Conservation (phyloP, 2,797 vertebrate genomes). For the Smutsia temminckii region DNA sequence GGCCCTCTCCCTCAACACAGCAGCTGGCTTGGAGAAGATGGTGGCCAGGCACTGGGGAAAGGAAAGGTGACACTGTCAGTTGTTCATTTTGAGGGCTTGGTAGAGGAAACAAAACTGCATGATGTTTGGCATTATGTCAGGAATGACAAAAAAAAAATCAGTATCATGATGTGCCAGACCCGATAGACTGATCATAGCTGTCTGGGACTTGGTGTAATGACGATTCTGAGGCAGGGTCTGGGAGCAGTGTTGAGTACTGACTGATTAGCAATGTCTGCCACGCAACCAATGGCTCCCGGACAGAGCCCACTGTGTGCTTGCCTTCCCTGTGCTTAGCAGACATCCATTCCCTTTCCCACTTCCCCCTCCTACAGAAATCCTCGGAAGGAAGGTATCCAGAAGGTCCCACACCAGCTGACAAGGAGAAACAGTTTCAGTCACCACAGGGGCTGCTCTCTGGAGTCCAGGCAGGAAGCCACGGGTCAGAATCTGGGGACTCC, state of each 20-base stretch:
- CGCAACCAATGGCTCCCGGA: neutral
- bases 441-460: conserved; percentile 50
- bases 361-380: neutral
- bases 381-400: neutral
- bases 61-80: neutral
- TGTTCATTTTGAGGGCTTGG: neutral
- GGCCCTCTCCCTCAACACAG: neutral
- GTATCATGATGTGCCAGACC: neutral
- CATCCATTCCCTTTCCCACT: neutral
- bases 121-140: neutral
- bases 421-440: conserved; percentile 58
- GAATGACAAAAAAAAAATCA: neutral
- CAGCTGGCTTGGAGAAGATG: neutral
- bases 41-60: neutral
- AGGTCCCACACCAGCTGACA: neutral
- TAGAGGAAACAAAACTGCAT: neutral
- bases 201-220: neutral
- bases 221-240: neutral
- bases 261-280: neutral
- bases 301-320: neutral
- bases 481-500: conserved; percentile 50
- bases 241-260: neutral
- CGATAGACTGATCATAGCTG: neutral
- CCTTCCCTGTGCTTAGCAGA: neutral
- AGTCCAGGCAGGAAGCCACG: conserved; percentile 79